These are phyloP conservation scores for Acanthosepion pharaonis DNA, from an alignment of 2,888 invertebrate genomes.

Conservation along the genomic window DNA sequence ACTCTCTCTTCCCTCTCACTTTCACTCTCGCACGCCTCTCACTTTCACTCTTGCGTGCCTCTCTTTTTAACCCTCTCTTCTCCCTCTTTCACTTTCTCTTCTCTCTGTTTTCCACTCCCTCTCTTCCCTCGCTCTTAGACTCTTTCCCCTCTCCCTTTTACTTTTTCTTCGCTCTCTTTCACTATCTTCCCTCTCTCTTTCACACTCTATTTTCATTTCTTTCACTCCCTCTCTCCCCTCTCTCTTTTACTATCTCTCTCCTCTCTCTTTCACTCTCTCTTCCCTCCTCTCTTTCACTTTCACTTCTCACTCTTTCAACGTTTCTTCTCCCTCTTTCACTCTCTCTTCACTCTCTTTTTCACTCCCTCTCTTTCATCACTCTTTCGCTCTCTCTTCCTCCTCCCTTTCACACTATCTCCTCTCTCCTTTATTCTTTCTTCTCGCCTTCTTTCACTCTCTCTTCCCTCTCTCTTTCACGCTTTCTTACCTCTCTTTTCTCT, in stretches of 20 bases:
- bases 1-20: no score
- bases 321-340: no score
- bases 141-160: not conserved
- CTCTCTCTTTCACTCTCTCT: not conserved
- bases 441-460: not conserved
- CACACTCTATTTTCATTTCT: not conserved
- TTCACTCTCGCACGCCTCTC: not conserved
- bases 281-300: not conserved
- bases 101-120: not conserved
- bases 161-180: no score
- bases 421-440: no score
- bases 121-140: not conserved
- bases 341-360: no score
- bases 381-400: no score
- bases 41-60: not conserved
- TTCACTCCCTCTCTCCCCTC: not conserved
- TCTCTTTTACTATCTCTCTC: rapidly evolving
- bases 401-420: not conserved
- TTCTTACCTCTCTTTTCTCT: not conserved
- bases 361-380: no score
- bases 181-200: not conserved
- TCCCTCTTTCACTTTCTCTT: not conserved
- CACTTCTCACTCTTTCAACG: not conserved
- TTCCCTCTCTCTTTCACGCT: no score
- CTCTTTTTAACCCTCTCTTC: not conserved